A percentile compares a stretch with the other conserved stretches of the same genome.
These are phyloP conservation scores for Orycteropus afer DNA, from an alignment of 2,113 vertebrate genomes.

Conservation along the genomic window DNA sequence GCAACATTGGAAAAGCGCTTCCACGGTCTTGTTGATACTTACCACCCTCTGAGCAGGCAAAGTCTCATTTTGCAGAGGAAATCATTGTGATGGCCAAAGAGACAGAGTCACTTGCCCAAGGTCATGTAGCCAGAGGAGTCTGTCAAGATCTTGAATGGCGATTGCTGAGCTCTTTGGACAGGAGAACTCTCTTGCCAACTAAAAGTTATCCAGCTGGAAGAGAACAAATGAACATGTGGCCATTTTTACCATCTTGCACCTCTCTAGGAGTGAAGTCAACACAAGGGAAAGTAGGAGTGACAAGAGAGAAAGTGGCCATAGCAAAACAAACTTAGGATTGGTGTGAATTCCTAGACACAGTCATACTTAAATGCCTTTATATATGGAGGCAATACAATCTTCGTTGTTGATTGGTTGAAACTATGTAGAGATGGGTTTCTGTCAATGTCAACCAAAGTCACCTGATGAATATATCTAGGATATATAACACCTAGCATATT, in stretches of 20 bases:
- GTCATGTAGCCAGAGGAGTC: background rate
- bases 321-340: background rate
- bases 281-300: background rate
- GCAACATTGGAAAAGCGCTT: rapidly evolving
- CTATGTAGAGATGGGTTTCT: background rate
- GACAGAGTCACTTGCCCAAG: background rate
- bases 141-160: background rate
- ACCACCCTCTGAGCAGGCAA: background rate
- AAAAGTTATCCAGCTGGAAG: background rate
- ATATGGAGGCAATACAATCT: background rate
- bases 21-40: rapidly evolving
- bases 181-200: background rate
- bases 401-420: background rate
- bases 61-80: background rate
- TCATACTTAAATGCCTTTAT: background rate
- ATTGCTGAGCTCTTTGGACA: background rate
- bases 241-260: background rate
- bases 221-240: background rate
- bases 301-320: background rate
- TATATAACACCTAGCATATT: background rate
- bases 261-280: background rate
- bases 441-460: background rate
- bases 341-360: background rate
- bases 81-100: background rate
- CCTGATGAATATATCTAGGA: background rate